These are phyloP conservation scores for Podarcis raffonei DNA, from an alignment of 2,113 vertebrate species.

Conservation along the genomic window DNA sequence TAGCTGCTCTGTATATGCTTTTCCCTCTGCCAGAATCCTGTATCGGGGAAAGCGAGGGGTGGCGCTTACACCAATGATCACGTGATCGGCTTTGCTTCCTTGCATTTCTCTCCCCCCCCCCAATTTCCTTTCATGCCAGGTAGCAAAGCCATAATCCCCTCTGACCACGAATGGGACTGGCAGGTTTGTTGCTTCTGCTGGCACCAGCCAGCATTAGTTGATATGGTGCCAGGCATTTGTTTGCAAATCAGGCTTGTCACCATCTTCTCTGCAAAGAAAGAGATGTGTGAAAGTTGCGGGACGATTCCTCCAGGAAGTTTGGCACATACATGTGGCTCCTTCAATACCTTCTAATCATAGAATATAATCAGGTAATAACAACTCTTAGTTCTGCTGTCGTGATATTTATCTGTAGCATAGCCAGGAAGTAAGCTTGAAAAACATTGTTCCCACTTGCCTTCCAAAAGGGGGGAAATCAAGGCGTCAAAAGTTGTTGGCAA, in stretches of 20 bases:
- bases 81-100: neutral
- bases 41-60: neutral
- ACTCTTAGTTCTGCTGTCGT: slow-evolving; percentile 5
- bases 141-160: neutral
- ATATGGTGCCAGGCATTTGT: neutral
- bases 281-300: neutral
- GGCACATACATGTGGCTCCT: neutral
- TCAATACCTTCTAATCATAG: slow-evolving; percentile 10
- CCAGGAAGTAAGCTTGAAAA: neutral
- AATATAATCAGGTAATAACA: slow-evolving; percentile 2
- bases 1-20: neutral
- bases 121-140: neutral
- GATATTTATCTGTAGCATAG: slow-evolving; percentile 11
- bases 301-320: neutral
- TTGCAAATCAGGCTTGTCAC: neutral
- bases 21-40: neutral
- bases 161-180: neutral
- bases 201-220: neutral
- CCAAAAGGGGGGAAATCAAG: neutral
- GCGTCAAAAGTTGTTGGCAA: neutral
- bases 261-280: neutral
- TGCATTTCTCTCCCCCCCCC: neutral
- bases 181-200: neutral
- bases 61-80: too few species aligned
- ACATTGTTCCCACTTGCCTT: neutral